Evolutionary conservation across 2,113 vertebrate species (phyloP).

Genomic region (Gila orcuttii): DNA sequence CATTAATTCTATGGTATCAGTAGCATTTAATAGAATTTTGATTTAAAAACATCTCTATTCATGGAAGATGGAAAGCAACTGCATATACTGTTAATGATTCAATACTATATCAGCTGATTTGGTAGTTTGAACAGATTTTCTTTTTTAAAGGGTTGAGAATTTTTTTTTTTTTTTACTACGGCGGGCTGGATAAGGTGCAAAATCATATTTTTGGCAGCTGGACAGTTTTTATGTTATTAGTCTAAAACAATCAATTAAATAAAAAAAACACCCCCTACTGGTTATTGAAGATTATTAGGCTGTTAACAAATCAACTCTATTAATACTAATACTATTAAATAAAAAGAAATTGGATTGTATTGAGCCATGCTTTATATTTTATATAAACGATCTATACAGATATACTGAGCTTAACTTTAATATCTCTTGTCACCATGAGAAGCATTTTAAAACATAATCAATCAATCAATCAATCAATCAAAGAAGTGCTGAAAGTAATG

Average conservation of each 20-base stretch:
- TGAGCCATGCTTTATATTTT: background rate
- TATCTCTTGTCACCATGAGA: background rate
- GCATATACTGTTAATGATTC: background rate
- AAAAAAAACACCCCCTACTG: too few species aligned
- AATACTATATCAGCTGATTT: background rate
- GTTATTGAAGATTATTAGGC: too few species aligned
- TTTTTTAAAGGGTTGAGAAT: too few species aligned
- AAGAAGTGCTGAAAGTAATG: background rate
- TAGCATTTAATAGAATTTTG: background rate
- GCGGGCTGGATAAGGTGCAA: background rate
- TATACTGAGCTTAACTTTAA: background rate
- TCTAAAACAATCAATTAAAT: background rate
- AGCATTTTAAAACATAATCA: conserved; percentile 5
- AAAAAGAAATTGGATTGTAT: background rate
- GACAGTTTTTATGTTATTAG: background rate
- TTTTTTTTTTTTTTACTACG: background rate
- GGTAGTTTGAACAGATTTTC: background rate
- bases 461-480: background rate
- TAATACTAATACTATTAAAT: background rate
- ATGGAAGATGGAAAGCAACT: background rate
- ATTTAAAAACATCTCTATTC: background rate
- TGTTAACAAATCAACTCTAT: background rate
- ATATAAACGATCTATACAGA: background rate
- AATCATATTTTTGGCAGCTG: background rate
- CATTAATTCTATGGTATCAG: background rate